Evolutionary conservation across 2,888 invertebrate species (phyloP).

Genomic region (Danaus chrysippus): DNA sequence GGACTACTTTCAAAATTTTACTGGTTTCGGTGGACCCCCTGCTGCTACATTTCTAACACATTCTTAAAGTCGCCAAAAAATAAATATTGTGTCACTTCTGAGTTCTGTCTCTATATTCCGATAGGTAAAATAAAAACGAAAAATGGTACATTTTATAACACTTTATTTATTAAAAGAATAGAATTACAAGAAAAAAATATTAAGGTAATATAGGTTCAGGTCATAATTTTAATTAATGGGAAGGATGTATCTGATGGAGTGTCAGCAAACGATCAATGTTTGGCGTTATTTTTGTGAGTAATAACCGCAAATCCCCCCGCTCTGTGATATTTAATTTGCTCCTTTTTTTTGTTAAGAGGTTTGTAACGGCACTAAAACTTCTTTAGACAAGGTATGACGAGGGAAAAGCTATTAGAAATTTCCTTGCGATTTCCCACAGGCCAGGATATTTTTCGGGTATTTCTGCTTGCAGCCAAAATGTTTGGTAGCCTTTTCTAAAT

Average conservation of each 20-base stretch:
- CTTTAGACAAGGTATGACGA: neutral
- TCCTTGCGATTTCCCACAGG: neutral
- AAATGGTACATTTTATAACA: no score
- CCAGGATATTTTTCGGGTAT: neutral
- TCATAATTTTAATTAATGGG: neutral
- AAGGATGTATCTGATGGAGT: neutral
- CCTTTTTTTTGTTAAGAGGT: neutral
- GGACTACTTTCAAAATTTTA: no score
- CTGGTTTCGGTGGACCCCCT: no score
- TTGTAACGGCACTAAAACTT: neutral
- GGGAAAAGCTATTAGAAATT: neutral
- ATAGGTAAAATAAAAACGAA: neutral
- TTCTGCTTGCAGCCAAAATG: conserved; percentile 10
- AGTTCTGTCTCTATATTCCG: no score
- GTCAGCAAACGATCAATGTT: neutral
- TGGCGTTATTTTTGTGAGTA: no score
- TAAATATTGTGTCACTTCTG: no score
- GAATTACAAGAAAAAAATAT: no score
- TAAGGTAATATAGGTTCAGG: no score
- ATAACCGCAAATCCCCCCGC: no score
- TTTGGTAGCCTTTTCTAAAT: conserved; percentile 27
- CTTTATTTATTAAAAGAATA: no score
- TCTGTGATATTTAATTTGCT: neutral
- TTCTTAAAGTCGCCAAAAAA: no score
- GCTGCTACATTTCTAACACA: no score